Evolutionary conservation across 92 coral and sea anemone species (phyloP).

Genomic region (Paramuricea clavata): DNA sequence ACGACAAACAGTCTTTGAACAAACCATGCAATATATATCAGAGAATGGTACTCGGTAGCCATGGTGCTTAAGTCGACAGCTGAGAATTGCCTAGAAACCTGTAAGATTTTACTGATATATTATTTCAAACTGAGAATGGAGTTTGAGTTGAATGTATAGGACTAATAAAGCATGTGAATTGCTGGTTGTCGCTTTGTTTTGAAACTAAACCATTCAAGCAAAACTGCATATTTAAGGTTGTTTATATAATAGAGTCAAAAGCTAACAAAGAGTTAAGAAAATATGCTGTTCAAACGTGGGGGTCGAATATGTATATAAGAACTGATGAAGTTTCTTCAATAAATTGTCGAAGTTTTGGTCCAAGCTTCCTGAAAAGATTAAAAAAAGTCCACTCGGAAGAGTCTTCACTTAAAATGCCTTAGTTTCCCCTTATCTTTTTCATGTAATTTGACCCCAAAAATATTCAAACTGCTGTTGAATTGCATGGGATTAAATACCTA

Average conservation of each 20-base stretch:
- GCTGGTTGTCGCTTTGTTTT: conserved; percentile 13
- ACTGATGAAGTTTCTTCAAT: no score
- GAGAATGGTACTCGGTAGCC: neutral
- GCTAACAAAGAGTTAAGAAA: neutral
- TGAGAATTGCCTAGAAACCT: neutral
- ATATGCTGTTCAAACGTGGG: no score
- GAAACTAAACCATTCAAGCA: neutral
- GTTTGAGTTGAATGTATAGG: neutral
- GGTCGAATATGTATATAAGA: no score
- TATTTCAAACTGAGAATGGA: neutral
- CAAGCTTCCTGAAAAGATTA: no score
- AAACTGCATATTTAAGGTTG: neutral
- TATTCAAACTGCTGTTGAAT: no score
- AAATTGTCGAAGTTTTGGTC: no score
- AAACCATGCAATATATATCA: neutral
- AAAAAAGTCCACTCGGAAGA: no score
- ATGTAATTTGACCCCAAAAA: no score
- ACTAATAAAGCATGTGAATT: neutral
- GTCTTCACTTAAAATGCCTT: no score
- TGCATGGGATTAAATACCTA: no score
- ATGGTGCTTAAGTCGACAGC: neutral
- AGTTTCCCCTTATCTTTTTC: no score
- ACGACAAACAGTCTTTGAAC: neutral
- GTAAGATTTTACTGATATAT: neutral
- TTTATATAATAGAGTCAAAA: no score